Conservation (phyloP, 2,888 invertebrate genomes). For the Drosophila atripex region DNA sequence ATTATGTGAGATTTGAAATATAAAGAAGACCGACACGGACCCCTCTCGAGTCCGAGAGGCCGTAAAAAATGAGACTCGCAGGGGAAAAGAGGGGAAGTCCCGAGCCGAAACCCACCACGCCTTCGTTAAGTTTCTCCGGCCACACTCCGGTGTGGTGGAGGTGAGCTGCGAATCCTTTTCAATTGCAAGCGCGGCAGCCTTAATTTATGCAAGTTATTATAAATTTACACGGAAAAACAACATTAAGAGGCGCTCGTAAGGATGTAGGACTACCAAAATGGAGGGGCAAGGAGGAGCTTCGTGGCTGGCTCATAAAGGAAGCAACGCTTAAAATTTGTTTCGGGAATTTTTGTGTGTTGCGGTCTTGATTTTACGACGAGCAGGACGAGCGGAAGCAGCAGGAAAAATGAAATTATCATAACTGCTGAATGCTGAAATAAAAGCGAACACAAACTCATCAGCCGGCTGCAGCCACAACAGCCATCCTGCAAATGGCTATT, state of each 20-base stretch:
- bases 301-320: conserved; percentile 55
- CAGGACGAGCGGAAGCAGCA: conserved; percentile 19
- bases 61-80: conserved; percentile 6
- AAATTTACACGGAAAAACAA: conserved; percentile 78
- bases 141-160: conserved; percentile 52
- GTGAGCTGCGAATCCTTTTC: conserved; percentile 36
- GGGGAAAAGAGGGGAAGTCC: conserved; percentile 15
- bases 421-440: conserved; percentile 52
- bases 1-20: conserved; percentile 60
- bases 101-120: conserved; percentile 21
- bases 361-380: conserved; percentile 45
- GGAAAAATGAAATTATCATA: conserved; percentile 45
- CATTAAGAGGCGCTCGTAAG: conserved; percentile 52
- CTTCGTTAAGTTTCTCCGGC: conserved; percentile 52
- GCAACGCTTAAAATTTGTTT: conserved; percentile 59
- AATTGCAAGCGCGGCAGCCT: conserved; percentile 50
- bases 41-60: conserved; percentile 2
- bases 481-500: background rate
- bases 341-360: conserved; percentile 30
- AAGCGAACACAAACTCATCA: conserved; percentile 67
- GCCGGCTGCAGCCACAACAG: conserved; percentile 32
- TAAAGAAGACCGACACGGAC: conserved; percentile 1
- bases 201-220: conserved; percentile 78
- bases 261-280: background rate
- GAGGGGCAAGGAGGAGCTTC: background rate